These are phyloP conservation scores for Amphiprion ocellaris DNA, from an alignment of 2,113 vertebrate species.

Conservation along the genomic window DNA sequence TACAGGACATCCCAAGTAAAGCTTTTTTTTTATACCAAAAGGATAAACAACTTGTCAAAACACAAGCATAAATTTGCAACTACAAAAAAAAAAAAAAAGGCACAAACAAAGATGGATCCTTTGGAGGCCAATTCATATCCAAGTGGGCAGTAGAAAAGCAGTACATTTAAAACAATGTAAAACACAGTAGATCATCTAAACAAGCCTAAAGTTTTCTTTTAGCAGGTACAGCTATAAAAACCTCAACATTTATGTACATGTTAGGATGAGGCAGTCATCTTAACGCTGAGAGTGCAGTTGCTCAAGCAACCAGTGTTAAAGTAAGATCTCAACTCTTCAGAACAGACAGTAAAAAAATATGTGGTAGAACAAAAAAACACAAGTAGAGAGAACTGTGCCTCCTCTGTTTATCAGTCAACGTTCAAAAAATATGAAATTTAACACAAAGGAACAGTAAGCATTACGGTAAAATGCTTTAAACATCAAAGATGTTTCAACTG, in stretches of 20 bases:
- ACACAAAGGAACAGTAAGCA: slow-evolving; percentile 10
- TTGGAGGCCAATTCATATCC: background rate
- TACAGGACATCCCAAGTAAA: slow-evolving; percentile 8
- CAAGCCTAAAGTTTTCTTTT: background rate
- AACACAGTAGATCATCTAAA: slow-evolving; percentile 38
- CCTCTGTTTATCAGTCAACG: slow-evolving; percentile 16
- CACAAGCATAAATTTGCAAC: slow-evolving; percentile 34
- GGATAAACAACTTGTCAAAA: slow-evolving; percentile 27
- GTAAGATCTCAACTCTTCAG: background rate
- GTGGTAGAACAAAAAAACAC: background rate
- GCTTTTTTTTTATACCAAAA: background rate
- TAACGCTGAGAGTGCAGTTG: background rate
- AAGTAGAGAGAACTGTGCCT: background rate
- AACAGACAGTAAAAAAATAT: slow-evolving; percentile 7
- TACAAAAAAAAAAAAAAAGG: slow-evolving; percentile 4
- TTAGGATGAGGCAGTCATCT: background rate
- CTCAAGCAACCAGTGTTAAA: background rate
- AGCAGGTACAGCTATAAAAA: background rate
- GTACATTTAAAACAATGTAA: slow-evolving; percentile 87
- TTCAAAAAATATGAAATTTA: background rate
- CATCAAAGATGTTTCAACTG: background rate
- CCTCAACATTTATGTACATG: slow-evolving; percentile 10
- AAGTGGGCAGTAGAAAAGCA: slow-evolving; percentile 23
- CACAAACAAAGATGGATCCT: slow-evolving; percentile 8
- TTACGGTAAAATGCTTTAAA: background rate